Percentiles rank a stretch among this genome's conserved stretches.
These are phyloP conservation scores for Nephrotoma flavescens DNA, from an alignment of 2,888 invertebrate genomes.

Conservation along the genomic window DNA sequence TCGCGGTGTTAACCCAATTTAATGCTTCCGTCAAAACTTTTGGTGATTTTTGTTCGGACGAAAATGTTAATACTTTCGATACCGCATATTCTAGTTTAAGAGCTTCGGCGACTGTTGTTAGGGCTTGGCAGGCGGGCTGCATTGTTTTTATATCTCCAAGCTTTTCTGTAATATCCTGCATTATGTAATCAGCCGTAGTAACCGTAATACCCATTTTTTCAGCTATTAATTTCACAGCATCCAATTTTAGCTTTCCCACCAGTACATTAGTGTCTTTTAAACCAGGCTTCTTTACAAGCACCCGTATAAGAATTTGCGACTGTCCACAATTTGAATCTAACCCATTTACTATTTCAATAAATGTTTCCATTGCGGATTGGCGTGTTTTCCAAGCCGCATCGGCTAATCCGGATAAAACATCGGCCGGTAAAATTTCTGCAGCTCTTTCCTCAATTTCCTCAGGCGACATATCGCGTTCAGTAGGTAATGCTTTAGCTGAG, in stretches of 20 bases:
- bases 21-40: slow-evolving; percentile 79
- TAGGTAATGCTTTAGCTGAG: slow-evolving; percentile 26
- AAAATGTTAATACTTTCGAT: slow-evolving; percentile 53
- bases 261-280: slow-evolving; percentile 80
- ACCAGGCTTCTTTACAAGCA: slow-evolving; percentile 70
- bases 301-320: slow-evolving; percentile 60
- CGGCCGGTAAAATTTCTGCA: slow-evolving; percentile 45
- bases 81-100: slow-evolving; percentile 61
- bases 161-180: slow-evolving; percentile 71
- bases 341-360: slow-evolving; percentile 44
- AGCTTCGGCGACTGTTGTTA: slow-evolving; percentile 63
- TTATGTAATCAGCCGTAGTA: slow-evolving; percentile 57
- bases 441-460: slow-evolving; percentile 69
- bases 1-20: slow-evolving; percentile 60
- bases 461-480: slow-evolving; percentile 50
- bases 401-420: slow-evolving; percentile 48
- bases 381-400: slow-evolving; percentile 80
- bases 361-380: slow-evolving; percentile 57
- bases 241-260: slow-evolving; percentile 69
- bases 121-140: slow-evolving; percentile 41
- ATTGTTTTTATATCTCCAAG: slow-evolving; percentile 73
- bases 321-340: slow-evolving; percentile 44
- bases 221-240: slow-evolving; percentile 61
- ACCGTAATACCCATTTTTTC: slow-evolving; percentile 58
- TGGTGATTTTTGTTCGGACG: slow-evolving; percentile 80